Conservation (phyloP, 2,113 vertebrate genomes). For the Pituophis catenifer region DNA sequence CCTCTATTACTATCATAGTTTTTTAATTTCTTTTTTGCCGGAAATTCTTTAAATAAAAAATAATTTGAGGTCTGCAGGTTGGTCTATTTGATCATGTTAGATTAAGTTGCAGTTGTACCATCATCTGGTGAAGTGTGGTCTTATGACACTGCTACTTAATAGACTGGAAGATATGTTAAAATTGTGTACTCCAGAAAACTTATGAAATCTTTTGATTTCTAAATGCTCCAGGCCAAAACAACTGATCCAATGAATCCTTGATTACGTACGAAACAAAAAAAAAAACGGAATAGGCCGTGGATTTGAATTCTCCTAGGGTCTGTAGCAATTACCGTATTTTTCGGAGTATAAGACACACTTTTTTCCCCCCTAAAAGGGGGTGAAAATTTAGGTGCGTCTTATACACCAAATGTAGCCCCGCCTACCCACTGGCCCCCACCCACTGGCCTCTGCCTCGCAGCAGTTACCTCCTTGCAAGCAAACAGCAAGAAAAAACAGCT, state of each 20-base stretch:
- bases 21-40: background rate
- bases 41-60: background rate
- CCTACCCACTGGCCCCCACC: too few species aligned
- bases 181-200: background rate
- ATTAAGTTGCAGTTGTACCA: background rate
- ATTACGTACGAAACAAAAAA: background rate
- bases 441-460: too few species aligned
- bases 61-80: background rate
- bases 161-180: background rate
- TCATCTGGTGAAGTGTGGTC: background rate
- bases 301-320: background rate
- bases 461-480: too few species aligned
- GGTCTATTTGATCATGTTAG: background rate
- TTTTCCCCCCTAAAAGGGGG: too few species aligned
- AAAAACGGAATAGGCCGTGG: background rate
- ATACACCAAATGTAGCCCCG: too few species aligned
- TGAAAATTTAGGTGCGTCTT: too few species aligned
- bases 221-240: background rate
- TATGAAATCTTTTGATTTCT: background rate
- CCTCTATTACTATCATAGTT: background rate
- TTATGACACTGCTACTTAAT: background rate
- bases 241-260: background rate
- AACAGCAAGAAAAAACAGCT: too few species aligned
- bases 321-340: background rate
- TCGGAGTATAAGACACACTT: too few species aligned